Conservation (phyloP, 1,140 invertebrate species). For the Brachionus rotundiformis region DNA sequence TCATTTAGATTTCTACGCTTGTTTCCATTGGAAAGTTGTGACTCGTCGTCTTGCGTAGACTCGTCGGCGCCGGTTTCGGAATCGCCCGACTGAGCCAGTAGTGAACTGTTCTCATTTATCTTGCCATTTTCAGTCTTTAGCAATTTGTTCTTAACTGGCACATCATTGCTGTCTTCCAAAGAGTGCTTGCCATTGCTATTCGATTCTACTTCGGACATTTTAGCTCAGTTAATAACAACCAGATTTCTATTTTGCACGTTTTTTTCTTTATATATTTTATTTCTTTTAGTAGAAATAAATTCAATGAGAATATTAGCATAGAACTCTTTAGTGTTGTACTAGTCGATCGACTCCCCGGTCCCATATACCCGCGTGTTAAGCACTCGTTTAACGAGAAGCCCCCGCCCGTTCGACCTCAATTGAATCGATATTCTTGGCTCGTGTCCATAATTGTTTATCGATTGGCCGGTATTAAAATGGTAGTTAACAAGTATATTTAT, state of each 20-base stretch:
- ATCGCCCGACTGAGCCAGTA: slow-evolving; percentile 17
- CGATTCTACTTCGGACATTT: slow-evolving; percentile 48
- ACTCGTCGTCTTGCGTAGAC: slow-evolving; percentile 3
- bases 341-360: neutral
- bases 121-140: slow-evolving; percentile 35
- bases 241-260: slow-evolving; percentile 8
- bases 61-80: neutral
- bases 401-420: neutral
- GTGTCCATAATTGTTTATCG: neutral
- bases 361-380: neutral
- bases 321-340: neutral
- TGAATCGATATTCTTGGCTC: neutral
- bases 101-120: slow-evolving; percentile 6
- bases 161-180: slow-evolving; percentile 32
- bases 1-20: neutral
- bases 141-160: neutral
- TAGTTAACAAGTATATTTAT: neutral
- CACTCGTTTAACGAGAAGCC: neutral
- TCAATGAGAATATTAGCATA: slow-evolving; percentile 19
- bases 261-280: slow-evolving; percentile 5
- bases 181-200: slow-evolving; percentile 44
- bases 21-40: neutral
- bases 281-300: slow-evolving; percentile 6
- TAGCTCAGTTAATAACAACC: neutral
- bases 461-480: neutral